Evolutionary conservation across 2,888 invertebrate genomes (phyloP), one percentile per base, ranked within the genome.

Genomic region (Aspidiotus rigidus): DNA sequence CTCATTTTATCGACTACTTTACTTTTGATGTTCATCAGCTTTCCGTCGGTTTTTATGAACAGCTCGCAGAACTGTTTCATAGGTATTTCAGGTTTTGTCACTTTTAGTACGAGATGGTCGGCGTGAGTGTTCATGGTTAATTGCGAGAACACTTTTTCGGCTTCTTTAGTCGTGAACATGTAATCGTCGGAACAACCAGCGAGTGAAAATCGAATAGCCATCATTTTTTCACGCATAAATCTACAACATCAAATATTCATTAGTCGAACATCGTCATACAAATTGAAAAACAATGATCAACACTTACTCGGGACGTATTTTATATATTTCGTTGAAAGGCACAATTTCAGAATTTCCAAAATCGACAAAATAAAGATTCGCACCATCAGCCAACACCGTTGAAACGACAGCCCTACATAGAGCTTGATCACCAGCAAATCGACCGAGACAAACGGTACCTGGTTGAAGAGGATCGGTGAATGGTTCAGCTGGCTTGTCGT

Each of bases 351-450:
- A 77, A 76, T 88, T 87, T 53, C 90, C 90, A 72, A 88, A 89
- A 76, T 90, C 90, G 0, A 86, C 76, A 75, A 83, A 88, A 5
- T 75, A 72, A 0, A 80, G 78, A 69, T 81, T 88, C 54, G 89
- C 85, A 72, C 89, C 89, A 17, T 85, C 84, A 71, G 86, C 85
- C 53, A 85, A 85, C 57, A 88, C 82, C 74, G 84, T 85, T 78
- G 86, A 87, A 3, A 90, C 86, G 53, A 90, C 86, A 44, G 89
- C 90, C 73, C 91, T 81, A 75, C 89, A 88, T 64, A 88, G 82
- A 17, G 84, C 83, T 7, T 84, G 81, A 75, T 88, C 88, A 72
- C 83, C 84, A 0, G 85, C 82, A 78, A 86, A 87, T 71, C 86
- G 82, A 0, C 89, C 89, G 10, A 90, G 81, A 75, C 90, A 90